Percentiles rank a stretch among this genome's conserved stretches.
These are phyloP conservation scores for Eupleurogrammus muticus DNA, from an alignment of 2,797 vertebrate genomes.

Conservation along the genomic window DNA sequence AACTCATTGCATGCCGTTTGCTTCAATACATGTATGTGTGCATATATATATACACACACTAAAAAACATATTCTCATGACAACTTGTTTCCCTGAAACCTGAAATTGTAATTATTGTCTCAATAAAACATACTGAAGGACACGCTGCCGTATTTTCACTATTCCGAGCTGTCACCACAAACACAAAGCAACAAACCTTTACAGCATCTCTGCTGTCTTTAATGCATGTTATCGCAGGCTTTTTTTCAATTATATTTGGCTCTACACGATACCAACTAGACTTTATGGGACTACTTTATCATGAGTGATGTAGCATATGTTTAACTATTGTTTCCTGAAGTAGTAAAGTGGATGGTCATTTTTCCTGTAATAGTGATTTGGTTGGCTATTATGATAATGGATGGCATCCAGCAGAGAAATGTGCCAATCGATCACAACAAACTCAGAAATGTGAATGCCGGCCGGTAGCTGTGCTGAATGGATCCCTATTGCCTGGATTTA, in stretches of 20 bases:
- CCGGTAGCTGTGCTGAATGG: conserved; percentile 44
- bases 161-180: conserved; percentile 24
- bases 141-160: conserved; percentile 32
- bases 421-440: conserved; percentile 69
- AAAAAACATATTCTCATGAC: too few species aligned
- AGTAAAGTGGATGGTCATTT: conserved; percentile 62
- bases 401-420: conserved; percentile 60
- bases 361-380: conserved; percentile 63
- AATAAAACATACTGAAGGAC: conserved; percentile 34
- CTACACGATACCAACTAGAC: conserved; percentile 4
- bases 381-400: conserved; percentile 70
- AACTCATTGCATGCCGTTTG: conserved; percentile 53
- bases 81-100: conserved; percentile 6
- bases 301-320: conserved; percentile 47
- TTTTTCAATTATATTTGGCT: conserved; percentile 23
- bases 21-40: conserved; percentile 7
- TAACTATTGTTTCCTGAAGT: conserved; percentile 65
- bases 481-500: conserved; percentile 42
- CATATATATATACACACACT: too few species aligned
- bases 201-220: conserved; percentile 11
- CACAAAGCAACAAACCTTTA: background rate
- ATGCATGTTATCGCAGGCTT: conserved; percentile 22
- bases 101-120: conserved; percentile 25
- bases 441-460: conserved; percentile 40
- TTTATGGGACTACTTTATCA: conserved; percentile 50